Percentiles rank a stretch among this genome's conserved stretches.
phyloP scores from a whole-genome alignment of 1,140 invertebrate species.

The Delia radicum region DNA sequence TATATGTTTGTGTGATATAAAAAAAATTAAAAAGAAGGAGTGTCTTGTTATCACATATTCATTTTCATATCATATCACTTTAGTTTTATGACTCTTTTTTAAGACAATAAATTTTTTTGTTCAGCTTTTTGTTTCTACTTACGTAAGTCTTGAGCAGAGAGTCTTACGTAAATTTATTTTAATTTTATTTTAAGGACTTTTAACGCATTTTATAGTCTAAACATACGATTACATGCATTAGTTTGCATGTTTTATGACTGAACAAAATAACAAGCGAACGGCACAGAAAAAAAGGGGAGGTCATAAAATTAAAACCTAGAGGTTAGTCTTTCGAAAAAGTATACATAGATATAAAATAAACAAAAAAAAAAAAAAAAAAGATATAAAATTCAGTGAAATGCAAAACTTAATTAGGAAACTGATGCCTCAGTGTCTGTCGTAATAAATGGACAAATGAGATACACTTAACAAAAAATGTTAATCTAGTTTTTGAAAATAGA shows the following conservation, averaged over 20 bases:
- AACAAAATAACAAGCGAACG: not conserved
- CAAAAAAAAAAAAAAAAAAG: not conserved
- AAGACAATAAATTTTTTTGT: not conserved
- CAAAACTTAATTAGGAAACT: not conserved
- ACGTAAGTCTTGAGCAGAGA: too few relatives aligned
- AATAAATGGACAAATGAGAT: too few relatives aligned
- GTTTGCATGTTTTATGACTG: not conserved
- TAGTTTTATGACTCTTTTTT: slow-evolving; percentile 3
- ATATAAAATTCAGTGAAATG: not conserved
- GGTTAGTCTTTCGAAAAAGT: not conserved
- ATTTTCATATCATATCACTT: not conserved
- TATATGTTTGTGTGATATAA: not conserved
- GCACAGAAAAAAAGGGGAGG: not conserved
- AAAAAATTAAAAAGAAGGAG: not conserved
- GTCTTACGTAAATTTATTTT: not conserved
- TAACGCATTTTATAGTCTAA: not conserved
- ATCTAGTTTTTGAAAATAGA: too few relatives aligned
- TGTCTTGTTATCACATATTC: not conserved
- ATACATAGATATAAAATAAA: not conserved
- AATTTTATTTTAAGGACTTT: not conserved
- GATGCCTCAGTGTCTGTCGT: not conserved
- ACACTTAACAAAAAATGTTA: too few relatives aligned
- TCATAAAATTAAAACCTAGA: not conserved
- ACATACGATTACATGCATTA: slow-evolving; percentile 2
- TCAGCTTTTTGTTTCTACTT: not conserved